phyloP scores from a whole-genome alignment of 2,888 invertebrate genomes.

The Adineta ricciae region DNA sequence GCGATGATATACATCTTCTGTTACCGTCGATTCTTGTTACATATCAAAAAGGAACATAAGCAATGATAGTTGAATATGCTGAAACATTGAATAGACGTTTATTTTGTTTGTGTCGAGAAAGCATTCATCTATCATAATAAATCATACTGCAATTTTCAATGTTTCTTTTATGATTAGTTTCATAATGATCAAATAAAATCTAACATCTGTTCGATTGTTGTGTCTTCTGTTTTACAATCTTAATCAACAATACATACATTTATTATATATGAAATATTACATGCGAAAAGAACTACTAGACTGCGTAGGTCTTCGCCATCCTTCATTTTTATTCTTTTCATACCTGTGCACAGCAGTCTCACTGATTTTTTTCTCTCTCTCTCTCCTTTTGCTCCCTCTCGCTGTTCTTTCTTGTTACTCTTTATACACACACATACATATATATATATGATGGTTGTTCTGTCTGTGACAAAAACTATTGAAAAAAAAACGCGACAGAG shows the following conservation, averaged over 20 bases:
- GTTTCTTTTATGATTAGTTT: no score
- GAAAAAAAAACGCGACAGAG: background rate
- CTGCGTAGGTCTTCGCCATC: background rate
- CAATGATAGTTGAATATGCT: background rate
- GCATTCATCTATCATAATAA: background rate
- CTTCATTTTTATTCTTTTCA: background rate
- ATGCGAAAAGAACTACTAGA: background rate
- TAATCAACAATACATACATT: background rate
- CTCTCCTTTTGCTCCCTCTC: no score
- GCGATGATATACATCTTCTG: background rate
- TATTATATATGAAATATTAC: background rate
- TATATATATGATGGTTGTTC: background rate
- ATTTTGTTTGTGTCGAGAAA: background rate
- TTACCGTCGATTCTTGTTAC: background rate
- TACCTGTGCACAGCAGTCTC: background rate
- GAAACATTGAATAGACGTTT: background rate
- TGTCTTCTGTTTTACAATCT: background rate
- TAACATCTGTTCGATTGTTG: background rate
- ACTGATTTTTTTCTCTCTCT: background rate
- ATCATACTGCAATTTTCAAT: background rate
- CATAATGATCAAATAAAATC: background rate
- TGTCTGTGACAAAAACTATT: background rate
- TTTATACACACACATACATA: background rate
- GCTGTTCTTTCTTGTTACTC: no score
- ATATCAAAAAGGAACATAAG: background rate